phyloP scores from a whole-genome alignment of 2,888 invertebrate species.

The Tipula confusa region DNA sequence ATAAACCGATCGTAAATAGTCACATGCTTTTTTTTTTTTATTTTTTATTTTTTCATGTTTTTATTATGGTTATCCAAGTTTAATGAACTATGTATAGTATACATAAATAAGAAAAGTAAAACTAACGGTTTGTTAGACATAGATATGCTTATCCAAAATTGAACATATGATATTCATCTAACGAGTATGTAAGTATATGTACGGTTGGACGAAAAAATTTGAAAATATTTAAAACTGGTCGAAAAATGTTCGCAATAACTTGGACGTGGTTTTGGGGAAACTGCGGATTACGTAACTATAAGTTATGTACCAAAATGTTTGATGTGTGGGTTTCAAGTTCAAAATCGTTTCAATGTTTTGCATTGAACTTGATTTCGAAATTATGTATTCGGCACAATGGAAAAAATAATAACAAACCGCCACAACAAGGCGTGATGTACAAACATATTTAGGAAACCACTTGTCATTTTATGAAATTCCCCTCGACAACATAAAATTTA shows the following conservation, averaged over 20 bases:
- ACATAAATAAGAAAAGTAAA: not conserved
- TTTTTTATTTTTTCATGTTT: too few relatives aligned
- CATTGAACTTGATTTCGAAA: not conserved
- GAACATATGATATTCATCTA: not conserved
- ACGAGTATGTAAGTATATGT: not conserved
- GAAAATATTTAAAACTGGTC: not conserved
- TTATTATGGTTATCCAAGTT: slow-evolving; percentile 12
- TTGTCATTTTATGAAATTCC: not conserved
- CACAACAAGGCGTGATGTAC: not conserved
- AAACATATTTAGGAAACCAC: not conserved
- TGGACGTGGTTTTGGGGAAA: not conserved
- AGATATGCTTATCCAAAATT: not conserved
- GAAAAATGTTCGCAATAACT: not conserved
- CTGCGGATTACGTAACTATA: not conserved
- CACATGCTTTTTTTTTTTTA: not conserved
- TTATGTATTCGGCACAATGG: slow-evolving; percentile 4
- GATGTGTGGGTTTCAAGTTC: not conserved
- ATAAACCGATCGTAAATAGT: not conserved
- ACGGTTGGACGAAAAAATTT: not conserved
- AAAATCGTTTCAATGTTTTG: not conserved
- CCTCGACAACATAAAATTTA: not conserved
- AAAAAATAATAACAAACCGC: not conserved
- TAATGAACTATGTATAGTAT: not conserved
- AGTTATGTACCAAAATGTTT: not conserved
- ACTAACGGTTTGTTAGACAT: not conserved